These are phyloP conservation scores for Egretta garzetta DNA, from an alignment of 2,113 vertebrate species.

Conservation along the genomic window DNA sequence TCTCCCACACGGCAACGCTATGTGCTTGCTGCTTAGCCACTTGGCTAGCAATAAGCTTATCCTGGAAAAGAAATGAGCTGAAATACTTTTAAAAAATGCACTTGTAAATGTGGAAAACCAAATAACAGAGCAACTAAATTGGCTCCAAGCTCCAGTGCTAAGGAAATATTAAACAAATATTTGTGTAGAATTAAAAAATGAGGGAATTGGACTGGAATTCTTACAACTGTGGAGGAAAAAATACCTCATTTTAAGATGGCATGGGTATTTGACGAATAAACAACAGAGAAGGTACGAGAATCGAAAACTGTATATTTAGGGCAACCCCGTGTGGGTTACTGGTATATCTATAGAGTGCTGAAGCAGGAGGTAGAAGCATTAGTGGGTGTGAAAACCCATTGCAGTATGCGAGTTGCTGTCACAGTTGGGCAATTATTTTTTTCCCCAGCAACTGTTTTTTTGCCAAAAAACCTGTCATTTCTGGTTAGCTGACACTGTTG, in stretches of 20 bases:
- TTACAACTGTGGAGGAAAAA: not conserved
- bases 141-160: not conserved
- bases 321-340: not conserved
- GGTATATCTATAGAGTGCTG: not conserved
- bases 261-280: not conserved
- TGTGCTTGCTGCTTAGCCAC: not conserved
- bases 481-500: slow-evolving; percentile 26
- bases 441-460: not conserved
- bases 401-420: not conserved
- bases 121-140: not conserved
- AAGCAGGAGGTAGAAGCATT: not conserved
- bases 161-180: slow-evolving; percentile 29
- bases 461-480: not conserved
- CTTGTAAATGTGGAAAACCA: not conserved
- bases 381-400: slow-evolving; percentile 37
- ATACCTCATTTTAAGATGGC: not conserved
- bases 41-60: slow-evolving; percentile 18
- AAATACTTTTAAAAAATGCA: slow-evolving; percentile 18
- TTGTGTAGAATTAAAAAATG: slow-evolving; percentile 7
- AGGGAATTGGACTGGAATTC: not conserved
- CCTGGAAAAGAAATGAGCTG: slow-evolving; percentile 34
- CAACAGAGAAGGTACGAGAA: not conserved
- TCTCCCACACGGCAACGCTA: not conserved
- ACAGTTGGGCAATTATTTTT: not conserved
- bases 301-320: not conserved